phyloP scores from a whole-genome alignment of 2,113 vertebrate species.

The Empidonax traillii region DNA sequence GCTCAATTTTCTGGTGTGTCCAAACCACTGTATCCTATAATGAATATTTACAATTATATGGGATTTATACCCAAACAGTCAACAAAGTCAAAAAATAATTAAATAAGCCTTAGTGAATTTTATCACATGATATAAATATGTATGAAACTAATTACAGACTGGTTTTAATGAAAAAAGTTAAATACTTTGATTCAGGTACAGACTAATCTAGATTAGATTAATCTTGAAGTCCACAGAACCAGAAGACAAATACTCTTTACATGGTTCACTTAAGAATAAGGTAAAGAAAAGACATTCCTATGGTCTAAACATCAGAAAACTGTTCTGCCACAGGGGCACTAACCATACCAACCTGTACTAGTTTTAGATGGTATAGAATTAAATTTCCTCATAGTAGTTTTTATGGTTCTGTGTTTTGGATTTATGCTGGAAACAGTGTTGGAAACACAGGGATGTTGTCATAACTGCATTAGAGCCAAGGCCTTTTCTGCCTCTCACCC shows the following conservation, averaged over 20 bases:
- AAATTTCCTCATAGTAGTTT: background rate
- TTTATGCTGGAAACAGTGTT: background rate
- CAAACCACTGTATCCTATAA: background rate
- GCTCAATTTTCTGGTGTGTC: background rate
- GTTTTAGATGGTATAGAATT: background rate
- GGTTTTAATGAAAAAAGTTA: background rate
- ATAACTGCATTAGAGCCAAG: background rate
- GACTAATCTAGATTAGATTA: background rate
- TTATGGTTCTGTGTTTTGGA: background rate
- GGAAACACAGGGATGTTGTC: background rate
- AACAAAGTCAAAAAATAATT: background rate
- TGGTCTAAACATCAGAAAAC: background rate
- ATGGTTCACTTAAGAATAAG: background rate
- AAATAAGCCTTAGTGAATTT: background rate
- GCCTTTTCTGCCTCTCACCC: background rate
- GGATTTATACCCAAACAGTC: background rate
- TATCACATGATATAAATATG: background rate
- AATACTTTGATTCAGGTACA: background rate
- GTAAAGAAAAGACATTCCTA: background rate
- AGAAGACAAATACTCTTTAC: background rate
- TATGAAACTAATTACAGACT: background rate
- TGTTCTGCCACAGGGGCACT: background rate
- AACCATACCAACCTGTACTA: too few relatives aligned
- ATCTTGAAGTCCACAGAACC: background rate
- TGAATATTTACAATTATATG: background rate